Evolutionary conservation across 2,888 invertebrate genomes (phyloP), one percentile per base, ranked within the genome.

Genomic region (Thymelicus acteon): DNA sequence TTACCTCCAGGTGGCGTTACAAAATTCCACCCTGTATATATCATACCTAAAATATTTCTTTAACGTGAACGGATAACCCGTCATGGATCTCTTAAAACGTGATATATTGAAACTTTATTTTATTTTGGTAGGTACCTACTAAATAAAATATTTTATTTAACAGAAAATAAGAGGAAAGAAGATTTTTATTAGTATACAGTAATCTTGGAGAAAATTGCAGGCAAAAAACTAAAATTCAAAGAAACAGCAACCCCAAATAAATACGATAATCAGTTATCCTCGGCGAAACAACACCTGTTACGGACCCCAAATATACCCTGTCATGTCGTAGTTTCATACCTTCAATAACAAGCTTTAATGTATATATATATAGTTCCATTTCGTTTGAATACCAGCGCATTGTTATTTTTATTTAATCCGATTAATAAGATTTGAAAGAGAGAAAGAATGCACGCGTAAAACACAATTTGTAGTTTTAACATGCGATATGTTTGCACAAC

Each of bases 381-480:
- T 57, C 37, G 7, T 44, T 19, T 65, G 4, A 24, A 31, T 0
- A 6, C 15, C 61, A 71, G 72, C 73, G 10, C 31, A 61, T 62
- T 68, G 40, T 74, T 75, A 69, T 65, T 73, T 76, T 72, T 75
- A 71, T 71, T 74, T 79, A 77, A 85, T 84, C 83, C 81, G 76
- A 75, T 72, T 84, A 85, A 86, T 82, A 75, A 79, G 82, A 85
- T 84, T 86, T 82, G 78, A 82, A 85, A 74, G 76, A 73, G 44
- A 73, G 72, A 64, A 74, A 75, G 31, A 40, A 71, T 73, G 72
- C 63, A 67, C 60, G 61, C 65, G 60, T 66, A 66, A 39, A 61
- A 61, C 24, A 62, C 68, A 54, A 68, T 57, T 54, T 68, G 68
- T 68, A 57, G 57, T 62, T 57, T 19, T 8, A 37, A 40, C 57